Conservation (phyloP, 2,797 vertebrate species). For the Buceros bicornis region DNA sequence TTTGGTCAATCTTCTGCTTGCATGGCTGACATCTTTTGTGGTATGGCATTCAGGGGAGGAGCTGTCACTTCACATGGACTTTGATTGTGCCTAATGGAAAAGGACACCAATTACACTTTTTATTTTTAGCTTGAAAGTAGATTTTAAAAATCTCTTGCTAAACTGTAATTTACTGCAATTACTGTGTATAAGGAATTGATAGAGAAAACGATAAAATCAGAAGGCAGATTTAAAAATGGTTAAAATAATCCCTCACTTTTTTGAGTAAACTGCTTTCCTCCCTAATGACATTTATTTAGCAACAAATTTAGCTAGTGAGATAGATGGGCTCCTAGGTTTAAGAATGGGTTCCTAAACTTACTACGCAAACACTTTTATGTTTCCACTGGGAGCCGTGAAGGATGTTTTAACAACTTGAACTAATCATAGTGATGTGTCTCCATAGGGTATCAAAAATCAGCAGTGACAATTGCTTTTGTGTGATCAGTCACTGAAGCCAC, state of each 20-base stretch:
- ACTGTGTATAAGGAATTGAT: not conserved
- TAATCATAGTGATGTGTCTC: not conserved
- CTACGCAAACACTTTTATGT: not conserved
- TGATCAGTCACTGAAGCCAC: not conserved
- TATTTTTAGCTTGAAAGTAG: not conserved
- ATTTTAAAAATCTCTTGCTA: not conserved
- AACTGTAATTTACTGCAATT: conserved; percentile 8
- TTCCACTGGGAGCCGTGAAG: not conserved
- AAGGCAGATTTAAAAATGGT: not conserved
- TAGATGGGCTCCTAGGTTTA: not conserved
- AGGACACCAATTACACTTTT: not conserved
- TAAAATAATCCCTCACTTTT: not conserved
- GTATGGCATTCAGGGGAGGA: not conserved
- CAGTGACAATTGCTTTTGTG: not conserved
- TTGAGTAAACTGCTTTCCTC: not conserved
- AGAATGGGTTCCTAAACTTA: not conserved
- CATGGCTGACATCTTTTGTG: not conserved
- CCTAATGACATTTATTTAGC: not conserved
- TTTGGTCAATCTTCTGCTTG: not conserved
- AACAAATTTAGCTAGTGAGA: not conserved
- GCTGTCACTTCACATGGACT: not conserved
- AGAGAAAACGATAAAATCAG: not conserved
- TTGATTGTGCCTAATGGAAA: not conserved
- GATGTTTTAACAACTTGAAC: not conserved
- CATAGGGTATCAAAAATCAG: not conserved